Base-by-base conservation (phyloP, 2,888 invertebrate genomes). In the Tolmerus cingulatus region DNA sequence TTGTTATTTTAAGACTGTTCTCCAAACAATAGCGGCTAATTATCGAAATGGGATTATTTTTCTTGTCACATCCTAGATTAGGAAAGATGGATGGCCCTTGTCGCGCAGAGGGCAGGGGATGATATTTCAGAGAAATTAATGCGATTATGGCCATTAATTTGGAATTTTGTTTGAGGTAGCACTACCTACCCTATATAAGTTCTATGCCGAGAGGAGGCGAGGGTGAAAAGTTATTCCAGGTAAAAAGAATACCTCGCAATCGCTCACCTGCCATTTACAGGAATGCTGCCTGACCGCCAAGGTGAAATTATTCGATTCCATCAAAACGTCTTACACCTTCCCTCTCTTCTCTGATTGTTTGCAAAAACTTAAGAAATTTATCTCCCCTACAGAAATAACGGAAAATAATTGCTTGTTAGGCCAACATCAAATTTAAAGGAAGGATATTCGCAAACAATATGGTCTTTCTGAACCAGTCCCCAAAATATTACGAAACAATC, bases 1-100 rank as follows among this genome's bases (percentile, higher is more conserved):
- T 79, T 79, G 79, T 79, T 79, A 79, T 79, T 79, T 79, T 51
- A 51, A 79, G 79, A 51, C 51, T 27, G 16, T 79, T 79, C 51
- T 46, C 27, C 79, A 51, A 79, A 79, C 79, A 79, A 79, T 79
- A 79, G 51, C 79, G 43, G n/a, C 79, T 79, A 79, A 79, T 79
- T 79, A 79, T 79, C 79, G 51, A 79, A 79, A 79, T 37, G 23
- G 79, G 79, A 79, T 79, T 79, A 79, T 79, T 79, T 37, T 76
- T 30, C 51, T 51, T 34, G 66, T 79, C 51, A 79, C 79, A 51
- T 23, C 51, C 40, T 46, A 78, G 79, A 51, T 79, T 79, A 66
- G 66, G 66, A 12, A 66, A 66, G 66, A 66, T 66, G 27, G 66
- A 66, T 66, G 66, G 66, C 66, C 51, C 66, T 66, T 23, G 66